Base-by-base conservation (phyloP, 1,140 invertebrate genomes). In the Zaprionus ghesquierei region DNA sequence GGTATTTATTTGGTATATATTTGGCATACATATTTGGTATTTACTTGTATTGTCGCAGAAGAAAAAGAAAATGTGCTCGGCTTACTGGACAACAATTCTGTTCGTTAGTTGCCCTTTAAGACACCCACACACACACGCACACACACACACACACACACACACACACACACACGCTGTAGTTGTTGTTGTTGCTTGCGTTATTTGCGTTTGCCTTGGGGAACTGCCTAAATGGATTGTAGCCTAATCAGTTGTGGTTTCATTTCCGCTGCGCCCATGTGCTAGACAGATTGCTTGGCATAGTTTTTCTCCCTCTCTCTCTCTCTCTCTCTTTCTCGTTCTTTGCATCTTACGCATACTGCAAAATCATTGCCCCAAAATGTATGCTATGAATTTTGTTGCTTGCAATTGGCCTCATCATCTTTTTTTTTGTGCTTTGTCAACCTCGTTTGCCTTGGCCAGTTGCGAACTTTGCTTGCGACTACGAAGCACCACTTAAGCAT, bases 381-480 rank as follows among this genome's bases (percentile, higher is more conserved):
- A 49, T 49, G 53, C 38, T 66, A 15, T 44, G 31, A 33, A 53
- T n/a, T 49, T 54, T 51, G 35, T 23, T 41, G 22, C 25, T 55
- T 58, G 33, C 44, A 49, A 12, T 27, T 29, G 23, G 23, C 29
- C 22, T 50, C n/a, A n/a, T n/a, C n/a, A n/a, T n/a, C n/a, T n/a
- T n/a, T n/a, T n/a, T 35, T 33, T 35, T 33, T 50, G 5, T 35
- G 33, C 41, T 29, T 25, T 20, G 61, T 65, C 53, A 71, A 53
- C 62, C 41, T 58, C 54, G 53, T 71, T 71, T 65, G 62, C 31
- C 54, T 65, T 65, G n/a, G n/a, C 65, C 46, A 65, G 51, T 65
- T 71, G 54, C 59, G 69, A 65, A 53, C 33, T 44, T 58, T 71
- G 54, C 15, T 33, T 66, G 62, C 20, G 20, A 15, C 54, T 66